Conservation (phyloP, 2,113 vertebrate genomes). For the Phyllostomus discolor region DNA sequence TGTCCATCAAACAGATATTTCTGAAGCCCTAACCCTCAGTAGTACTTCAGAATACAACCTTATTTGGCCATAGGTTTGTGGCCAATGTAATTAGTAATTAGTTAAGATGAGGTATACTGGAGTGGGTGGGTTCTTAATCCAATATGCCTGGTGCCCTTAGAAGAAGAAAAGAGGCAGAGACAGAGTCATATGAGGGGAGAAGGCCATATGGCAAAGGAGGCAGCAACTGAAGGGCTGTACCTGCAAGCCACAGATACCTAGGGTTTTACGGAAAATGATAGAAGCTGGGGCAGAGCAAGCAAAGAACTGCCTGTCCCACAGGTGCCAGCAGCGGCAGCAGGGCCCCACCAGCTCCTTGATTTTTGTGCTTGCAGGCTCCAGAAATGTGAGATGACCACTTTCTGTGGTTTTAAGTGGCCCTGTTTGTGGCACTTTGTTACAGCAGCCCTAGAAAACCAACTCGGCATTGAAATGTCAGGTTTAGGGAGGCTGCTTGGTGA, state of each 20-base stretch:
- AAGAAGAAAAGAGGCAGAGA: neutral
- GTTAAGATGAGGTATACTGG: neutral
- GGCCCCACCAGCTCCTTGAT: neutral
- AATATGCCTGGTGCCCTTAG: neutral
- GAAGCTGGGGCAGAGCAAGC: neutral
- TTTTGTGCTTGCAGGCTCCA: neutral
- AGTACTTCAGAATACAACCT: neutral
- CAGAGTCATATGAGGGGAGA: neutral
- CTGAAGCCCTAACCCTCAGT: neutral
- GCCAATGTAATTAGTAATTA: neutral
- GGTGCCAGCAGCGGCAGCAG: neutral
- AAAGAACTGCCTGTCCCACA: too few relatives aligned
- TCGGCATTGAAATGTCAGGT: neutral
- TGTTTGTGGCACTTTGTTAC: neutral
- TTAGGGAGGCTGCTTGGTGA: fast-evolving
- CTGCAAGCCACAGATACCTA: neutral
- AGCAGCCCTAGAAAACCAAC: neutral
- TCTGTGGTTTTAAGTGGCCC: too few relatives aligned
- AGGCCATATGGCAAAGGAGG: too few relatives aligned
- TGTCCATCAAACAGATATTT: neutral
- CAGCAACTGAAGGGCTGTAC: neutral
- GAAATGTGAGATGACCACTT: neutral
- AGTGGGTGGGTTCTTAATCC: neutral
- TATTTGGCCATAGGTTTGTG: neutral
- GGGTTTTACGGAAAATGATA: neutral